Base-by-base conservation (phyloP, 2,888 invertebrate genomes). In the Arrhopalites spinosus region DNA sequence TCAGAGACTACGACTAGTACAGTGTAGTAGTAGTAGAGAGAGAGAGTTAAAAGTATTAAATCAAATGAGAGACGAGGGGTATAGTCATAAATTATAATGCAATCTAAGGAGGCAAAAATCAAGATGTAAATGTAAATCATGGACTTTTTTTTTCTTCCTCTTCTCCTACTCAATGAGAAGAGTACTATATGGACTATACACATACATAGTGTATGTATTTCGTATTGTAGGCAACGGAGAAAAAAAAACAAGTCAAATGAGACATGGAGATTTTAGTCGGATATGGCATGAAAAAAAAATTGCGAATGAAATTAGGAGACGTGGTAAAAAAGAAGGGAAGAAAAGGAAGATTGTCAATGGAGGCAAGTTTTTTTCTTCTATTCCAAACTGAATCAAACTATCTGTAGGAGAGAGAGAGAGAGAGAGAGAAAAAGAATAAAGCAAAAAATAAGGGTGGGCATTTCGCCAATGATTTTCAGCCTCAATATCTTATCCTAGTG, bases 391-490 rank as follows among this genome's bases (percentile, higher is more conserved):
- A 11, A 45, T 45, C 7, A 45, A 45, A 45, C 45, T 45, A 45
- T 45, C 45, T 11, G 59, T 36, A 36, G 66, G 11, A 45, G 23
- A 8, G 8, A 43, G 13, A 15, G 63, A 3, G 17, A 27, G 29
- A 11, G 63, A 63, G 15, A 36, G 43, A 69, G 30, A 7, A 50
- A 69, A 27, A 27, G 50, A 53, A 20, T n/a, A 47, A 67, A 25
- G 59, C 17, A 23, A 20, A 69, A 69, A 69, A 50, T 29, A 69
- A 17, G 25, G 11, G 69, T 69, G 69, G 69, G 69, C 69, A 69
- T 50, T 53, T 69, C 69, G 69, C 69, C 69, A 69, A 69, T 69
- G 50, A 20, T 69, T 68, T 53, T 69, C 50, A 29, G 50, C 30
- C 50, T 69, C 50, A 53, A 50, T 69, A 50, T 50, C 50, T 69